Percentiles rank a stretch among this genome's conserved stretches.
Evolutionary conservation across 2,888 invertebrate species (phyloP).

Genomic region (Empis stercorea): DNA sequence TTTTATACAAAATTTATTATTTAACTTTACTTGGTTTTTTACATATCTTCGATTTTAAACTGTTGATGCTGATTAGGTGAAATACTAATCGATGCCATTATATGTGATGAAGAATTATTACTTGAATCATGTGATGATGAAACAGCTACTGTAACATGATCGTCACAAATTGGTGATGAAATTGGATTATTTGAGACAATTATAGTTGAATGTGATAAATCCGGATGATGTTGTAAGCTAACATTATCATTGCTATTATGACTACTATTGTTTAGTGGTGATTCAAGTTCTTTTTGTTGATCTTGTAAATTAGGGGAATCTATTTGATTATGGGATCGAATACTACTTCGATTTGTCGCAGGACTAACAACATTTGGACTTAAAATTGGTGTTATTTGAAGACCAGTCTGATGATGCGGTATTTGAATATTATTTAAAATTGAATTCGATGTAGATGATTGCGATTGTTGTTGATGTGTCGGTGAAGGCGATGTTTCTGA

Average conservation of each 20-base stretch:
- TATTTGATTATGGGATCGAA: conserved; percentile 12
- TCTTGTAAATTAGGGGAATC: conserved; percentile 14
- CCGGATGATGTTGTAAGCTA: conserved; percentile 1
- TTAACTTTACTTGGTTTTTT: conserved; percentile 11
- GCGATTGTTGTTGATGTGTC: conserved; percentile 12
- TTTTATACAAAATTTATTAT: no score
- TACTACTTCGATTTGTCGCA: conserved; percentile 23
- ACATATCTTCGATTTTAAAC: conserved; percentile 36
- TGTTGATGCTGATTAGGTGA: conserved; percentile 28
- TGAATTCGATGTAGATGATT: not conserved
- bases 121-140: conserved; percentile 10
- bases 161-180: conserved; percentile 9
- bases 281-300: conserved; percentile 12
- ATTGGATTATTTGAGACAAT: conserved; percentile 2
- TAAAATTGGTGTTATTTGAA: conserved; percentile 22
- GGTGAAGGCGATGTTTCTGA: not conserved
- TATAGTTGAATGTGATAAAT: not conserved
- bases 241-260: conserved; percentile 9
- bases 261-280: conserved; percentile 14
- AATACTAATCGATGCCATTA: conserved; percentile 32
- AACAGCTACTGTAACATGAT: not conserved
- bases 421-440: conserved; percentile 5
- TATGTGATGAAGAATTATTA: conserved; percentile 22
- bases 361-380: conserved; percentile 23
- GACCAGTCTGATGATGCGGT: conserved; percentile 13